phyloP scores from a whole-genome alignment of 2,113 vertebrate genomes.

The Enhydra lutris region DNA sequence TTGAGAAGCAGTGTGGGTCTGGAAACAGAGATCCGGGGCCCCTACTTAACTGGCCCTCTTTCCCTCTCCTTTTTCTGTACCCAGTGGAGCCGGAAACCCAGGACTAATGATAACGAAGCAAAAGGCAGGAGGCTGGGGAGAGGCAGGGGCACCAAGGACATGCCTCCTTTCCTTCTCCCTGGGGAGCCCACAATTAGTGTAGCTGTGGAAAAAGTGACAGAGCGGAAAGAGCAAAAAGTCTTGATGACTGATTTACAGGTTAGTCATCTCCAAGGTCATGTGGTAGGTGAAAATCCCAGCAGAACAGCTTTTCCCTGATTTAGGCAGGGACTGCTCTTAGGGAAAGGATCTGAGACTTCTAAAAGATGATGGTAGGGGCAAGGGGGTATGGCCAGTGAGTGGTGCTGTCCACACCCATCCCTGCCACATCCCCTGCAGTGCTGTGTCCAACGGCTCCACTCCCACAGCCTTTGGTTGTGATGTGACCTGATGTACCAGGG shows the following conservation, averaged over 20 bases:
- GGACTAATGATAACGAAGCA: not conserved
- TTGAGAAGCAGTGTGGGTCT: not conserved
- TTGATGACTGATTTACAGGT: not conserved
- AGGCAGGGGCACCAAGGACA: not conserved
- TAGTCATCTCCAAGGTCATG: not conserved
- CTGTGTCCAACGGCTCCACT: not conserved
- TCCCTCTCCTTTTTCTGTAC: not conserved
- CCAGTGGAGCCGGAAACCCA: not conserved
- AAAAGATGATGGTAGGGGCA: not conserved
- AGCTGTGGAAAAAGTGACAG: slow-evolving; percentile 60
- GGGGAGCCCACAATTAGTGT: not conserved
- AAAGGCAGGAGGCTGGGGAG: not conserved
- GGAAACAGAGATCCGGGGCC: accelerated
- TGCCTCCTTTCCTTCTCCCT: not conserved
- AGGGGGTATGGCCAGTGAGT: accelerated
- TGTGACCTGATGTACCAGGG: not conserved
- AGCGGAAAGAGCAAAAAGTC: slow-evolving; percentile 37
- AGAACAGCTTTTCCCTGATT: not conserved
- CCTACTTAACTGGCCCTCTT: not conserved
- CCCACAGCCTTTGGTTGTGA: not conserved
- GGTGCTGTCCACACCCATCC: no score
- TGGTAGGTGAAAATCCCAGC: not conserved
- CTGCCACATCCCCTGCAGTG: no score
- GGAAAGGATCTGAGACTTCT: not conserved
- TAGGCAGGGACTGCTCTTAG: not conserved